A percentile compares a stretch with the other conserved stretches of the same genome.
These are phyloP conservation scores for Platyura marginata DNA, from an alignment of 1,140 invertebrate genomes.

Conservation along the genomic window DNA sequence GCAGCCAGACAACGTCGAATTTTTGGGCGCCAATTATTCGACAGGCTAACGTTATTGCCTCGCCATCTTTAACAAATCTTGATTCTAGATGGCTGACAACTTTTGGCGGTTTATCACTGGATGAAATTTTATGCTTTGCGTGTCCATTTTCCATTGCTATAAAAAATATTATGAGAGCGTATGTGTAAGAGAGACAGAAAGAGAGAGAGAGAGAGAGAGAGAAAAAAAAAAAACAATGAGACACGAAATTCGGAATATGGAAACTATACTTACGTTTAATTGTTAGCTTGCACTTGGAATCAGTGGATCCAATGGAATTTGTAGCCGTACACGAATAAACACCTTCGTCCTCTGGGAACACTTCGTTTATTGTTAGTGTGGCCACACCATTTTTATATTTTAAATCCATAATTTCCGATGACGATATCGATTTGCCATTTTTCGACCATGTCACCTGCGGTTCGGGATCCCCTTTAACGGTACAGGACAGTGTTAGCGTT, in stretches of 20 bases:
- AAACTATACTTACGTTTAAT: slow-evolving; percentile 51
- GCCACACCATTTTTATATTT: slow-evolving; percentile 81
- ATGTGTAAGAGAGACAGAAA: too few relatives aligned
- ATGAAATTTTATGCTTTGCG: slow-evolving; percentile 26
- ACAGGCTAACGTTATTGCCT: slow-evolving; percentile 65
- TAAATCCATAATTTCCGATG: slow-evolving; percentile 70
- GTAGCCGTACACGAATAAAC: slow-evolving; percentile 73
- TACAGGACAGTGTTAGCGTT: slow-evolving; percentile 51
- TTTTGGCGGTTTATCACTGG: slow-evolving; percentile 50
- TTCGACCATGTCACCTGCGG: slow-evolving; percentile 77
- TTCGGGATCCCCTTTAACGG: slow-evolving; percentile 78
- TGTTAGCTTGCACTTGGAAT: slow-evolving; percentile 64
- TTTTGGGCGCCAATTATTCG: slow-evolving; percentile 72
- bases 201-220: too few relatives aligned
- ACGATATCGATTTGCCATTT: slow-evolving; percentile 50
- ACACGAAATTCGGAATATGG: too few relatives aligned
- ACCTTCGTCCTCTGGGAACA: slow-evolving; percentile 88
- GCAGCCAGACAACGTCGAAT: slow-evolving; percentile 87
- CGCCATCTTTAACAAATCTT: slow-evolving; percentile 66
- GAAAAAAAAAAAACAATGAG: too few relatives aligned
- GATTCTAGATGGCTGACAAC: slow-evolving; percentile 71
- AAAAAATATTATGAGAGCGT: too few relatives aligned
- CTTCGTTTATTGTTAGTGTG: slow-evolving; percentile 69
- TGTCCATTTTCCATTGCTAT: slow-evolving; percentile 40
- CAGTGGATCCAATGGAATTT: slow-evolving; percentile 69